Evolutionary conservation across 1,140 invertebrate genomes (phyloP), one percentile per base, ranked within the genome.

Genomic region (Lysiphlebus fabarum): DNA sequence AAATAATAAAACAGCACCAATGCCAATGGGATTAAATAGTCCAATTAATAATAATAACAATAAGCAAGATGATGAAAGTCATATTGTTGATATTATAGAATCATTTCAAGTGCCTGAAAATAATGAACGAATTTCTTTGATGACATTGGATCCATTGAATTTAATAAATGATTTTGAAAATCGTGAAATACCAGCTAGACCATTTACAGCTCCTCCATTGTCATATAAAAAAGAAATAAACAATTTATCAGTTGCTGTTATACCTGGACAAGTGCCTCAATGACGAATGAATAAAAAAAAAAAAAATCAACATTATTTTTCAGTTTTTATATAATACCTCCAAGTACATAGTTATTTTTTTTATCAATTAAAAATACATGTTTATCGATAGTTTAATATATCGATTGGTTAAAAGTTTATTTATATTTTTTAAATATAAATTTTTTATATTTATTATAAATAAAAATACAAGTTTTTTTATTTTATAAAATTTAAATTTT

Each of bases 1-100:
- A 8, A 70, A 53, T 61, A 72, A 70, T 58, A 72, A 72, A 58
- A 72, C 69, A 62, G 69, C 65, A n/a, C 70, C 70, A 33, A 58
- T 68, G 63, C 50, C 58, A 36, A 9, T 53, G 41, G 66, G 11
- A 2, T 1, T 4, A 26, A 40, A 40, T 40, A 4, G 7, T 59
- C 14, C 64, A 63, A 56, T 42, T 59, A 8, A 59, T 58, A n/a
- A 61, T 48, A 53, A 58, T 64, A 62, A 63, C 60, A 7, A 62
- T 65, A 51, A 49, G 51, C 50, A 33, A 48, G 6, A 50, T 65
- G 36, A 55, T 26, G 17, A 58, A 26, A 57, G 34, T 53, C 34
- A 26, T 47, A 53, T 47, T 4, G 41, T 34, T 40, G 55, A 62
- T 33, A 51, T 7, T 10, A 42, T 44, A 7, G 57, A 44, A 59